These are phyloP conservation scores for Marmota monax DNA, from an alignment of 2,113 vertebrate species.

Conservation along the genomic window DNA sequence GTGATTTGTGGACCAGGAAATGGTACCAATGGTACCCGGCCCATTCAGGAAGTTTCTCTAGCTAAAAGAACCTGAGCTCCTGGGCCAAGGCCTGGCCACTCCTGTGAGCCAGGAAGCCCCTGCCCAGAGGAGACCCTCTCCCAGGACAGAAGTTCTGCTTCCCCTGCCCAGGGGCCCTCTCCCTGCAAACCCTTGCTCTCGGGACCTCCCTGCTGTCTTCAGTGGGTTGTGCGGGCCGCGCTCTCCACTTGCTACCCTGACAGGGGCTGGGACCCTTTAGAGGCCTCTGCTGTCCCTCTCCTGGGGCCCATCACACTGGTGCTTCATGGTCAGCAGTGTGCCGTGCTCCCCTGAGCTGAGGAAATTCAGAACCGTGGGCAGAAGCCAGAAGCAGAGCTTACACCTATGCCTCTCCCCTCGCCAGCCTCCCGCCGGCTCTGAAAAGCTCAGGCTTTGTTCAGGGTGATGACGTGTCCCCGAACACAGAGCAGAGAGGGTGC, in stretches of 20 bases:
- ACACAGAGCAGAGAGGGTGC: neutral
- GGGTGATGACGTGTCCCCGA: accelerated
- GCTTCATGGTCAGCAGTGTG: too few species aligned
- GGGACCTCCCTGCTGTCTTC: too few species aligned
- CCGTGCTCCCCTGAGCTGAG: neutral
- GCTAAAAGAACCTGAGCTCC: neutral
- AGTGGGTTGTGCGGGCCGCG: too few species aligned
- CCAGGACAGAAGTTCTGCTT: neutral
- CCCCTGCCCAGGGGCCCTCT: neutral
- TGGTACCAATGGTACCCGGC: accelerated
- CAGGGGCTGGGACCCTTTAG: too few species aligned
- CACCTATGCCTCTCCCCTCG: too few species aligned
- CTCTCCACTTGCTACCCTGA: too few species aligned
- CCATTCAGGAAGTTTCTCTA: neutral
- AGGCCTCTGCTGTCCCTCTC: neutral
- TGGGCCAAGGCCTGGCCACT: neutral
- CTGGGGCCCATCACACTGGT: neutral
- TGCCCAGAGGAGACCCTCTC: neutral
- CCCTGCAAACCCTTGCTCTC: accelerated
- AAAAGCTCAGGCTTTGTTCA: too few species aligned
- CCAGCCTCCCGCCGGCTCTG: too few species aligned
- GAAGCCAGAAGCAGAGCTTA: neutral
- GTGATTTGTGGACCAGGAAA: neutral
- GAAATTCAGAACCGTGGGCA: neutral
- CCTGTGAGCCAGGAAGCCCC: neutral